These are phyloP conservation scores for Maniola jurtina DNA, from an alignment of 1,140 invertebrate species.

Conservation along the genomic window DNA sequence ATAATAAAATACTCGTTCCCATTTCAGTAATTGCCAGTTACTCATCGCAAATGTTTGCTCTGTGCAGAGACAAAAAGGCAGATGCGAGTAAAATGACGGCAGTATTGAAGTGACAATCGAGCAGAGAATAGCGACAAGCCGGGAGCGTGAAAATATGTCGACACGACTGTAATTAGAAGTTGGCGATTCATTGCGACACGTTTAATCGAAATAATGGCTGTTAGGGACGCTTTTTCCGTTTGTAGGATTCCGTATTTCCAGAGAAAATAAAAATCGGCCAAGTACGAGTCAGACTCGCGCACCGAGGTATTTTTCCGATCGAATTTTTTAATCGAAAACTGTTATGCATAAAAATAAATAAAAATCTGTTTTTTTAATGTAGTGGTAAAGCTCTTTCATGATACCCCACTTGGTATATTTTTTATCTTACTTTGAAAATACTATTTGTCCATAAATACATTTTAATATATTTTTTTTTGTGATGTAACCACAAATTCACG, in stretches of 20 bases:
- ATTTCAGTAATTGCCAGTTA: not conserved
- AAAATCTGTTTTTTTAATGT: too few species aligned
- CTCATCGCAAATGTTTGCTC: conserved; percentile 10
- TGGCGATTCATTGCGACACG: conserved; percentile 17
- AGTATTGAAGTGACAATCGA: conserved; percentile 21
- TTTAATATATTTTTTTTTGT: too few species aligned
- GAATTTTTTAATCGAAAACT: too few species aligned
- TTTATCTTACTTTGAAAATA: too few species aligned
- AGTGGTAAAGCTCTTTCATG: too few species aligned
- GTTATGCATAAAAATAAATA: too few species aligned
- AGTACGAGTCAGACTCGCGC: too few species aligned
- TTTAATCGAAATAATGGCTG: conserved; percentile 23
- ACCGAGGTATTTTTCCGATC: too few species aligned
- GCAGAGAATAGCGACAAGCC: conserved; percentile 16
- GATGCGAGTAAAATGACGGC: conserved; percentile 14
- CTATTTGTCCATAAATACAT: too few species aligned
- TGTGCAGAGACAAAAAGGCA: conserved; percentile 10
- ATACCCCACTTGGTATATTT: too few species aligned
- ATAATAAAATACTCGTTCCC: not conserved
- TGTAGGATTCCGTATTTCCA: not conserved
- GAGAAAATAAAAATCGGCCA: too few species aligned
- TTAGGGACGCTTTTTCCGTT: conserved; percentile 18
- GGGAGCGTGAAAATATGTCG: conserved; percentile 25
- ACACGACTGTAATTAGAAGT: conserved; percentile 30
- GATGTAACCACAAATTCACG: too few species aligned